phyloP scores from a whole-genome alignment of 2,797 vertebrate species.

The Hippopotamyrus pictus region DNA sequence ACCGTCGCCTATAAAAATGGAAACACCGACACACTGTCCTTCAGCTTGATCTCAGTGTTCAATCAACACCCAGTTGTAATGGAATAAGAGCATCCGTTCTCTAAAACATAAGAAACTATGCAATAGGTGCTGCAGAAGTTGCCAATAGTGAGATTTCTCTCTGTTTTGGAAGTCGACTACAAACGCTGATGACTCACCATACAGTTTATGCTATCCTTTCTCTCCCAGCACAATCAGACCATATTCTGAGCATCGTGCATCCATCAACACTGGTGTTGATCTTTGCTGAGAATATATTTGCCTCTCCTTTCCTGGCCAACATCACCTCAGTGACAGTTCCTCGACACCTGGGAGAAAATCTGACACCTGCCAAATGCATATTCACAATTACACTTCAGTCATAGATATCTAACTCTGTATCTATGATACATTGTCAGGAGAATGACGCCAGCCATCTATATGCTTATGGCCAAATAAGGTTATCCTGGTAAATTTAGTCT shows the following conservation, averaged over 20 bases:
- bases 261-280: neutral
- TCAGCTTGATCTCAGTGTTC: neutral
- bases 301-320: neutral
- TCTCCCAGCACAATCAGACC: neutral
- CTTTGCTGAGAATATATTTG: neutral
- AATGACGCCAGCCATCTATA: neutral
- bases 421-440: neutral
- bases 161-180: neutral
- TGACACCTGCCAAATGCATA: conserved; percentile 16
- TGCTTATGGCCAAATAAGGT: neutral
- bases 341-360: neutral
- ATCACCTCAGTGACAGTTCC: conserved; percentile 8
- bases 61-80: neutral
- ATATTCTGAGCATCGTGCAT: neutral
- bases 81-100: neutral
- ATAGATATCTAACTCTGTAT: neutral
- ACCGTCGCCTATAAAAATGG: neutral
- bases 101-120: neutral
- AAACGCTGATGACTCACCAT: neutral
- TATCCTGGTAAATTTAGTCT: neutral
- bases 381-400: conserved; percentile 12
- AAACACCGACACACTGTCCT: neutral
- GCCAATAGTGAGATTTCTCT: neutral
- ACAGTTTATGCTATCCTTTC: neutral
- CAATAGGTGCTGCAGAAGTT: neutral